phyloP scores from a whole-genome alignment of 2,113 vertebrate genomes.

The Tetrao urogallus region DNA sequence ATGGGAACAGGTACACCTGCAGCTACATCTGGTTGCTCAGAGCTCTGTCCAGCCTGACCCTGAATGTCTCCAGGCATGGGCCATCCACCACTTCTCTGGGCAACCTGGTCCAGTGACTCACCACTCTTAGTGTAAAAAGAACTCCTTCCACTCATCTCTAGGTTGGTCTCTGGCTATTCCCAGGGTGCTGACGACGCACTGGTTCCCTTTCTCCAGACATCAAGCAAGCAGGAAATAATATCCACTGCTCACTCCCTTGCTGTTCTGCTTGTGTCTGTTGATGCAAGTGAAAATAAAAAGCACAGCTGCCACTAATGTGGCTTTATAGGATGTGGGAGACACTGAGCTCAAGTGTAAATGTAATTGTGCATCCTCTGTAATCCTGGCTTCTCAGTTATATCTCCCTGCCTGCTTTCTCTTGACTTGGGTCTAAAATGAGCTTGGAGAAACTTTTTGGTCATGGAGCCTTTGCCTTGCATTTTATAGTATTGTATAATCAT shows the following conservation, averaged over 20 bases:
- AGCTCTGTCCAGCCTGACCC: no score
- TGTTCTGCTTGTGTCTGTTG: background rate
- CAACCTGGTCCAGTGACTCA: no score
- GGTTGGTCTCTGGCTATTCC: background rate
- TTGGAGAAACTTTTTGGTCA: background rate
- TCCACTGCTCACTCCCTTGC: fast-evolving
- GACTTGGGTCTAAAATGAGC: fast-evolving
- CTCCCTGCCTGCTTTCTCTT: background rate
- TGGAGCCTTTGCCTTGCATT: background rate
- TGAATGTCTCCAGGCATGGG: no score
- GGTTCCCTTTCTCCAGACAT: background rate
- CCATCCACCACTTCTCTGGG: no score
- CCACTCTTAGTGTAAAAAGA: no score
- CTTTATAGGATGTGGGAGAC: background rate
- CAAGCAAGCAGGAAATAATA: background rate
- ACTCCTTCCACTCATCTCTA: background rate
- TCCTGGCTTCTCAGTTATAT: background rate
- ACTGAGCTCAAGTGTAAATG: background rate
- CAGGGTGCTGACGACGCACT: no score
- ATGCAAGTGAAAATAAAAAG: background rate
- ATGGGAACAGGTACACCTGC: no score
- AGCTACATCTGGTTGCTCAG: no score
- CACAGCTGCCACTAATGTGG: fast-evolving
- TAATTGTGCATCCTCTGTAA: fast-evolving
- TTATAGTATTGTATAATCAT: background rate